Evolutionary conservation across 2,888 invertebrate species (phyloP), one percentile per base, ranked within the genome.

Genomic region (Rhamphomyia laevipes): DNA sequence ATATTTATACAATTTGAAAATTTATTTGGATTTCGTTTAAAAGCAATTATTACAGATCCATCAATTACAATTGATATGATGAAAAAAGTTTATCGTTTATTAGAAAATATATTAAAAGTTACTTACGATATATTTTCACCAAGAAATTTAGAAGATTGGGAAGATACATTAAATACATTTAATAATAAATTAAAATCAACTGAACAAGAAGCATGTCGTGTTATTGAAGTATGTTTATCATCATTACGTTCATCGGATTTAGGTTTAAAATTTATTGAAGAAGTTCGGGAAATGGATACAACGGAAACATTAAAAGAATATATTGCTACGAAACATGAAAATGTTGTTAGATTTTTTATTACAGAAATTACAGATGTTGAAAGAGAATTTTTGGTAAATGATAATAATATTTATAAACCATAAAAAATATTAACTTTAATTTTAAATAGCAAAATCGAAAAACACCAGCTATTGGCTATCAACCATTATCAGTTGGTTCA

Each of bases 1-100:
- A 86, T 88, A 0, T 74, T 91, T 4, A 81, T 87, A 60, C 88
- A 92, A 62, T 93, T 92, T 63, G 84, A 88, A 65, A 89, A 90
- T 57, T 85, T 94, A 51, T 92, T 94, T 64, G 91, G 92, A 0
- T 76, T 82, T 2, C 88, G 92, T 59, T 69, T 94, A 3, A 89
- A 90, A 62, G 83, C 89, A 0, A 86, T 93, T 31, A 86, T 92
- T 33, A 84, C 82, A 53, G 90, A 93, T 64, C 89, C 91, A 0
- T 82, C 86, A 11, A 82, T 86, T 60, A 87, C 94, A 44, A 91
- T 93, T 61, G 82, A 83, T 53, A 84, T 93, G 5, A 76, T 89
- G 67, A 82, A 86, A 54, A 80, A 86, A 51, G 86, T 93, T 2
- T 84, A 83, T 58, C 80, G 80, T 47, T 73, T 93, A 21, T 79